Evolutionary conservation across 2,797 vertebrate species (phyloP), one percentile per base, ranked within the genome.

Genomic region (Platyrinchus mystaceus): DNA sequence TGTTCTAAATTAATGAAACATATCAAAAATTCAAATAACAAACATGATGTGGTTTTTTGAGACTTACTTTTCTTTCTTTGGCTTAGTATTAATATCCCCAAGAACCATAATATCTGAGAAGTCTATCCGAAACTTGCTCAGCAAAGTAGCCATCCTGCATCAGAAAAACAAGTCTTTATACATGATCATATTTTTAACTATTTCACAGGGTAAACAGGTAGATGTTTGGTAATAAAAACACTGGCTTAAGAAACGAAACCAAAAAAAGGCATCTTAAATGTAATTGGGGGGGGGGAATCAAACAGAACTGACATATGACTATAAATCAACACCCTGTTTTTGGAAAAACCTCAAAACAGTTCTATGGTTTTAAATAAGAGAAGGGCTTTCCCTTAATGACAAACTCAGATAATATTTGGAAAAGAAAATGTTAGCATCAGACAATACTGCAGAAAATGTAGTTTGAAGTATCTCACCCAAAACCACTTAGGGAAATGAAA

Each of bases 101-200:
- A 99, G 98, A 84, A 99, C 99, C 60, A 98, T 99, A 92, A 99
- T 99, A 95, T 99, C 99, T 0, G 99, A 99, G 97, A 99, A 99
- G 96, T 99, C 99, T 98, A 99, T 99, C 96, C 99, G 98, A 98
- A 99, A 99, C 97, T 99, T 99, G 98, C 99, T 99, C 75, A 99
- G 98, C 95, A 99, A 97, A 73, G 99, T 99, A 60, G 99, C 99
- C 99, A 99, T 99, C 96, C 99, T 99, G 95, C 39, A 94, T 64
- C 19, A 94, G 58, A 95, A 95, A 43, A 97, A 78, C 1, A 93
- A 75, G 22, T 6, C 15, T 78, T 93, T 64, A 75, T 8, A 23
- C 1, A 15, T 23, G 1, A 49, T 9, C 16, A 36, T 3, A 14
- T 49, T 71, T 78, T 36, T 37, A 39, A 73, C 39, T 76, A 62